These are phyloP conservation scores for Mesorhabditis spiculigera DNA, from an alignment of 2,888 invertebrate genomes.

Conservation along the genomic window DNA sequence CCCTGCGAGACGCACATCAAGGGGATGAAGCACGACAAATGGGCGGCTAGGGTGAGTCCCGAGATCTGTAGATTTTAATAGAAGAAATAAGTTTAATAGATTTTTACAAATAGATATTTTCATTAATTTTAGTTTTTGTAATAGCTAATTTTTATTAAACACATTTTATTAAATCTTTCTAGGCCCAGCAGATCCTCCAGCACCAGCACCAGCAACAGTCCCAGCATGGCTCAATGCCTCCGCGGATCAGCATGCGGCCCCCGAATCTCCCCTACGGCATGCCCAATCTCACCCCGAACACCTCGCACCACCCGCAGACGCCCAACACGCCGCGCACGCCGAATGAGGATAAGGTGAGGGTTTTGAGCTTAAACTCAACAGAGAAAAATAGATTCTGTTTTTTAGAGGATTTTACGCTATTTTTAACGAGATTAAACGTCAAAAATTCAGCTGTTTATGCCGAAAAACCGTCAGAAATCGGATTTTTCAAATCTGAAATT, in stretches of 20 bases:
- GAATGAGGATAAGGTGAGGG: not conserved
- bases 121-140: not conserved
- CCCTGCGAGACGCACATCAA: not conserved
- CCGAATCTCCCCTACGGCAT: not conserved
- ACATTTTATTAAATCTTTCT: not conserved
- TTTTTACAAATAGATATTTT: not conserved
- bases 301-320: not conserved
- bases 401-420: no score
- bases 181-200: not conserved
- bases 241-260: not conserved
- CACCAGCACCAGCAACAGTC: not conserved
- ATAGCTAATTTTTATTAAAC: not conserved
- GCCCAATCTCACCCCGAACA: not conserved
- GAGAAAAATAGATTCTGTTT: no score
- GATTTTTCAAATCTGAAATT: no score
- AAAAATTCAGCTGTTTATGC: no score
- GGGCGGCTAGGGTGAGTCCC: no score
- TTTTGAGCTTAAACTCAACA: not conserved
- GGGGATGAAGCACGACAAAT: not conserved
- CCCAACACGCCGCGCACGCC: conserved; percentile 2
- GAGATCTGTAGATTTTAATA: not conserved
- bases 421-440: no score
- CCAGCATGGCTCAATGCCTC: not conserved
- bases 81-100: no score
- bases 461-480: no score